Percentiles rank a stretch among this genome's conserved stretches.
Conservation (phyloP, 1,140 invertebrate genomes). For the Brachionus rotundiformis region DNA sequence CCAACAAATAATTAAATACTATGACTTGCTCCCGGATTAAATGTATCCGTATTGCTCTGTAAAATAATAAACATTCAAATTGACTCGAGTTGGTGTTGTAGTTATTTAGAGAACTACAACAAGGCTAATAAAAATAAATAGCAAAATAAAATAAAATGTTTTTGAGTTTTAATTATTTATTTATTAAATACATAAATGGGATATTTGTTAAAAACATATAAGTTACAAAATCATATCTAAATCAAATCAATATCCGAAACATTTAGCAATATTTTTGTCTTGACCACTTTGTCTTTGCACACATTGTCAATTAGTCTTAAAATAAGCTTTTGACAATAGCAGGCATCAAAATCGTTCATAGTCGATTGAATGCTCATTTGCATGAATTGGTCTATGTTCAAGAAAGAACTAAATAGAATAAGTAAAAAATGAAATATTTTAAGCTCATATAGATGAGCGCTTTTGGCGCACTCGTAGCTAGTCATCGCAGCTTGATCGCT, state of each 20-base stretch:
- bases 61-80: no score
- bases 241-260: conserved; percentile 43
- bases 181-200: conserved; percentile 5
- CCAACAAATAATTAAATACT: no score
- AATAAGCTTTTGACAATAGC: conserved; percentile 46
- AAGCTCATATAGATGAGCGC: conserved; percentile 33
- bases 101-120: no score
- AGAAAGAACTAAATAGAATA: conserved; percentile 38
- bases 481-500: not conserved
- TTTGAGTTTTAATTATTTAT: not conserved
- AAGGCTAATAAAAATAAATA: no score
- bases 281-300: conserved; percentile 29
- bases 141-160: no score
- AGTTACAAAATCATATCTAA: conserved; percentile 3
- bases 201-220: conserved; percentile 16
- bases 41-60: no score
- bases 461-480: not conserved
- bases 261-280: conserved; percentile 40
- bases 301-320: conserved; percentile 21
- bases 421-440: conserved; percentile 50
- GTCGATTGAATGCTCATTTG: not conserved
- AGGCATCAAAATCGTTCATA: conserved; percentile 31
- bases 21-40: no score
- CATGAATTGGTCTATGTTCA: conserved; percentile 48
- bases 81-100: no score